Conservation (phyloP, 2,797 vertebrate species). For the Myotis daubentonii region DNA sequence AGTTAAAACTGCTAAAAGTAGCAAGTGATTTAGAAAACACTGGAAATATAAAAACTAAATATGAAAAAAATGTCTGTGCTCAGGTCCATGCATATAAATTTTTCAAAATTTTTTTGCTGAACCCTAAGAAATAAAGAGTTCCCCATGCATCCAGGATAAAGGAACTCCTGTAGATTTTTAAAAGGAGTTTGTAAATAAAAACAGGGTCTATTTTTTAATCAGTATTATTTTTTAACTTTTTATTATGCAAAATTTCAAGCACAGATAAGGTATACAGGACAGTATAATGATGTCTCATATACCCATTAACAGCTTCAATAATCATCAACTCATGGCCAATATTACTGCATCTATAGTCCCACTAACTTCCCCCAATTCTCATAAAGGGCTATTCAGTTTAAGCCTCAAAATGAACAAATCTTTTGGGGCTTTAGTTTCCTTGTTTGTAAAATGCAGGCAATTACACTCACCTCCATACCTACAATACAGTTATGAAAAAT, state of each 20-base stretch:
- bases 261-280: not conserved
- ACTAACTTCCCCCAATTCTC: not conserved
- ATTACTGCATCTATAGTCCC: not conserved
- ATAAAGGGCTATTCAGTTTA: not conserved
- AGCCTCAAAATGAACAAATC: slow-evolving; percentile 18
- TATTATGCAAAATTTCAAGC: slow-evolving; percentile 40
- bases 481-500: slow-evolving; percentile 26
- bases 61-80: slow-evolving; percentile 35
- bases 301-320: slow-evolving; percentile 9
- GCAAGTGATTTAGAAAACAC: not conserved
- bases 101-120: not conserved
- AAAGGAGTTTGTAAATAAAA: slow-evolving; percentile 29
- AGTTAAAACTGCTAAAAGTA: not conserved
- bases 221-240: slow-evolving; percentile 20
- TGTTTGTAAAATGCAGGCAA: slow-evolving; percentile 56
- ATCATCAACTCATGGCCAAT: not conserved
- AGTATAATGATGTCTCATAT: not conserved
- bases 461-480: slow-evolving; percentile 15
- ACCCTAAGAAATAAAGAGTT: slow-evolving; percentile 48
- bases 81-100: not conserved
- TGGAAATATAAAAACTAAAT: not conserved
- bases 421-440: slow-evolving; percentile 47
- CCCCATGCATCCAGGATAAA: not conserved
- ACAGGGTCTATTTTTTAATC: not conserved
- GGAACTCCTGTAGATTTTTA: not conserved